Evolutionary conservation across 23 tunicate species (phyloP).

Genomic region (Styela plicata): DNA sequence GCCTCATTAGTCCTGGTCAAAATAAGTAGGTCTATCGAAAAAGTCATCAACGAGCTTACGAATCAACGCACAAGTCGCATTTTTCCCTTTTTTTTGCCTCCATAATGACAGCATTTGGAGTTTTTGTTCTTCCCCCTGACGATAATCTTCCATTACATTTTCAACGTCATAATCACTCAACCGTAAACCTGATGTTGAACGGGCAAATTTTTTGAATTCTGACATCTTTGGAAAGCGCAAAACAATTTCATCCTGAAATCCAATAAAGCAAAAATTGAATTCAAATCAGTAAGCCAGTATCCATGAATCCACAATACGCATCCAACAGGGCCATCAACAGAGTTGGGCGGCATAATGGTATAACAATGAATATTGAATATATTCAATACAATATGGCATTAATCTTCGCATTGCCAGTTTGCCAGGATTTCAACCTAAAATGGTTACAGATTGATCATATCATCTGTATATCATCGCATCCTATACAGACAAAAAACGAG

Average conservation of each 20-base stretch:
- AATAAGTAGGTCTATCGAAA: neutral
- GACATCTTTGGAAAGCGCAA: neutral
- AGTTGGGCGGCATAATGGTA: too few species aligned
- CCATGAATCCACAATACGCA: too few species aligned
- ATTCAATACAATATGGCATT: too few species aligned
- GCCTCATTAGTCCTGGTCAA: neutral
- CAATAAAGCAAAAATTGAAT: too few species aligned
- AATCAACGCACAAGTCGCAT: neutral
- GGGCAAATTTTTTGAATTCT: slow-evolving; percentile 2
- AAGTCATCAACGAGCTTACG: slow-evolving; percentile 12
- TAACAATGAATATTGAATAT: too few species aligned
- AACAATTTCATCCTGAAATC: slow-evolving; percentile 15
- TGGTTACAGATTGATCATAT: too few species aligned
- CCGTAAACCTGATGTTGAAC: neutral
- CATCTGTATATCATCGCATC: too few species aligned
- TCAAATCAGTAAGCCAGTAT: too few species aligned
- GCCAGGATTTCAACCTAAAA: too few species aligned
- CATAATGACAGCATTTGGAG: slow-evolving; percentile 5
- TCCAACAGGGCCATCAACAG: too few species aligned
- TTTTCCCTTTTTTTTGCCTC: slow-evolving; percentile 11
- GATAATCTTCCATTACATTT: slow-evolving; percentile 8
- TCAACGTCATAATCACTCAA: neutral
- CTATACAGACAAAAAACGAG: too few species aligned
- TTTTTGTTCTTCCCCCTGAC: neutral
- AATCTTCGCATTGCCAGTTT: too few species aligned